Percentiles rank a stretch among this genome's conserved stretches.
Conservation (phyloP, 2,797 vertebrate genomes). For the Propithecus perrieri region DNA sequence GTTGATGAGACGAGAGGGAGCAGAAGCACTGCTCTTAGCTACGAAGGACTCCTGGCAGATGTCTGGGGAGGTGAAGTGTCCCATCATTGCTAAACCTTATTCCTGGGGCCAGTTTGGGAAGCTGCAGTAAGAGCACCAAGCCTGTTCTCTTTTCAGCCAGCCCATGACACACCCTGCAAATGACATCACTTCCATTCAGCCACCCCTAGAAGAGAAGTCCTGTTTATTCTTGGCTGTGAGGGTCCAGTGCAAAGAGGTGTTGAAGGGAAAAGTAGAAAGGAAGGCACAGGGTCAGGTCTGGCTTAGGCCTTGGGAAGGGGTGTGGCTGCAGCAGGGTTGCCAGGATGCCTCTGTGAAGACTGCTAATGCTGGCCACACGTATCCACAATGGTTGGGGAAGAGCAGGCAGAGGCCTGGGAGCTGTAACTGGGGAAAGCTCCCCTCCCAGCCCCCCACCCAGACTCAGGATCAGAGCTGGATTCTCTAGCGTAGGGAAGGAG, state of each 20-base stretch:
- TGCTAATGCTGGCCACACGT: background rate
- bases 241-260: background rate
- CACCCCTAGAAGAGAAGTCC: background rate
- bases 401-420: background rate
- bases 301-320: background rate
- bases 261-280: background rate
- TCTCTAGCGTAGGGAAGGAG: background rate
- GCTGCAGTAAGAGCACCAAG: no score
- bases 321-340: background rate
- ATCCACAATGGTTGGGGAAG: background rate
- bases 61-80: background rate
- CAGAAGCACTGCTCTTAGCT: background rate
- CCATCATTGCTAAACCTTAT: background rate
- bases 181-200: background rate
- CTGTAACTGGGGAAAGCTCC: background rate
- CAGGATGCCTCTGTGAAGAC: background rate
- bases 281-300: background rate
- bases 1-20: background rate
- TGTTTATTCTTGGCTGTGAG: background rate
- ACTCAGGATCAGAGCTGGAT: background rate
- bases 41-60: background rate
- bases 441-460: background rate
- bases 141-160: background rate
- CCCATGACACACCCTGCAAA: background rate
- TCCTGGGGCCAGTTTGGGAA: background rate